Base-by-base conservation (phyloP, 2,888 invertebrate genomes). In the Criorhina ranunculi region DNA sequence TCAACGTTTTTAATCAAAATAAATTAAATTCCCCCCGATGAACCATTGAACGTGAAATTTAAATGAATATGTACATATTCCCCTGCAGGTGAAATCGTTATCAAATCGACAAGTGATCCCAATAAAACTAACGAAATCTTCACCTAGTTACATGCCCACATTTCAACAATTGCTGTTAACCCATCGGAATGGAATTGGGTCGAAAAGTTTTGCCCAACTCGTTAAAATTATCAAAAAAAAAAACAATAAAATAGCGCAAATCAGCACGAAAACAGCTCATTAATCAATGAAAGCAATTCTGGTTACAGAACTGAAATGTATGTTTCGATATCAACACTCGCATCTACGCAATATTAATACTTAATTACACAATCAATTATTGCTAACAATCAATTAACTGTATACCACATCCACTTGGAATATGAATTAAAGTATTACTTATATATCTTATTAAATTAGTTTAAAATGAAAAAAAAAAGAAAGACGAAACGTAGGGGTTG, bases 1-100 rank as follows among this genome's bases (percentile, higher is more conserved):
- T 60, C 53, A 78, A 69, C 59, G 46, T 55, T 57, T 12, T 77
- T 51, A 62, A 77, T 77, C 51, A 69, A 76, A 67, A 49, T 67
- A 59, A 76, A 76, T 67, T 67, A 60, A 40, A 46, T 53, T 59
- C 31, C 15, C 67, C 53, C n/a, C 24, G 24, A 29, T 31, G 17
- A 19, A 53, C n/a, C 12, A 51, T 1, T 33, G 9, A 7, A 19
- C 33, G 62, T 42, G n/a, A 17, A 73, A 64, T 15, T 35, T 44
- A n/a, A 73, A 73, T 24, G 51, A 72, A 12, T 29, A 42, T 1
- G 17, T 67, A 31, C 4, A 9, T 35, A 11, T n/a, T 5, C 29
- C 67, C 19, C 0, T 5, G 2, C 0, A 19, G 7, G 8, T n/a
- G n/a, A 12, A 11, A 7, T 33, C 42, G 1, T 19, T 17, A 17